These are phyloP conservation scores for Eolophus roseicapilla DNA, from an alignment of 2,113 vertebrate genomes.

Conservation along the genomic window DNA sequence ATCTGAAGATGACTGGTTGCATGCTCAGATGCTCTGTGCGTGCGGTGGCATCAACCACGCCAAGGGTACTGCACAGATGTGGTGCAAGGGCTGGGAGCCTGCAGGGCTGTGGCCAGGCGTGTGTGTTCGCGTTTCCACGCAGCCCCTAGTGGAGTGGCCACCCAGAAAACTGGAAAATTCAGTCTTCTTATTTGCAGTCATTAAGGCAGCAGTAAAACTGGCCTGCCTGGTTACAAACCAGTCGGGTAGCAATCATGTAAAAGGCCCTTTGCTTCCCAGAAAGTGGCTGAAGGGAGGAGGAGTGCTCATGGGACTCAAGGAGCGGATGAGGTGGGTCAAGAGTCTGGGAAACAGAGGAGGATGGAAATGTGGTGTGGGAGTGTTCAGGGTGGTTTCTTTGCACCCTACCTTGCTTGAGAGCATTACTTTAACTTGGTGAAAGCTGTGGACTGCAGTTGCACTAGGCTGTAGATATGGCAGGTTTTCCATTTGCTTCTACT, in stretches of 20 bases:
- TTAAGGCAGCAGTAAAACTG: slow-evolving; percentile 19
- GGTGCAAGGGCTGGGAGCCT: not conserved
- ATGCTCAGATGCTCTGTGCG: not conserved
- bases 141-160: not conserved
- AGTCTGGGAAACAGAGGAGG: not conserved
- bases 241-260: not conserved
- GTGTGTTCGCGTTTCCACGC: not conserved
- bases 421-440: not conserved
- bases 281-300: not conserved
- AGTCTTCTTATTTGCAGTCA: not conserved
- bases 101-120: not conserved
- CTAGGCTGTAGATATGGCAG: not conserved
- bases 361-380: rapidly evolving
- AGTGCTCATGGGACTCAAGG: not conserved
- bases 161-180: slow-evolving; percentile 36
- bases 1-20: not conserved
- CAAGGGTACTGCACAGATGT: not conserved
- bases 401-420: not conserved
- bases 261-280: not conserved
- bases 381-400: not conserved
- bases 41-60: not conserved
- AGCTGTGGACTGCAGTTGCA: not conserved
- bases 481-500: not conserved
- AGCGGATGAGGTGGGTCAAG: not conserved
- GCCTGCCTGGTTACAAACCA: slow-evolving; percentile 40